These are phyloP conservation scores for Pygocentrus nattereri DNA, from an alignment of 2,797 vertebrate species.

Conservation along the genomic window DNA sequence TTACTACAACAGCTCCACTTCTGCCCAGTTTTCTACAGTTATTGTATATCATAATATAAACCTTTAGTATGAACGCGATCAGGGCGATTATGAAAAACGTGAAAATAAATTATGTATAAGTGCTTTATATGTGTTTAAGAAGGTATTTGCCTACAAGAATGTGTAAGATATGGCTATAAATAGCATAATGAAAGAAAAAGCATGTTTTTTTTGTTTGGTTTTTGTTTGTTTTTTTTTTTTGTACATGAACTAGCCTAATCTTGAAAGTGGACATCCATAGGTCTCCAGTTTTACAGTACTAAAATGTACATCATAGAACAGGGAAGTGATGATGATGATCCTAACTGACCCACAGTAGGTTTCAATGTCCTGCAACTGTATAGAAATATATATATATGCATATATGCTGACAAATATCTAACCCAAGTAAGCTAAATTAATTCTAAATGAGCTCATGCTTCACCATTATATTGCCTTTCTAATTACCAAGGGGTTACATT, in stretches of 20 bases:
- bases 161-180: constrained; percentile 80
- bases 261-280: constrained; percentile 48
- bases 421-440: constrained; percentile 64
- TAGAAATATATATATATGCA: constrained; percentile 50
- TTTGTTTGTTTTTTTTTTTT: neutral
- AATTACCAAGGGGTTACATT: constrained; percentile 73
- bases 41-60: constrained; percentile 56
- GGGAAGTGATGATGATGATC: constrained; percentile 22
- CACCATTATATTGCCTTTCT: constrained; percentile 66
- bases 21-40: constrained; percentile 74
- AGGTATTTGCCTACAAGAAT: constrained; percentile 66
- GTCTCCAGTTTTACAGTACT: constrained; percentile 55
- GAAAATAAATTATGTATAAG: constrained; percentile 76
- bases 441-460: constrained; percentile 65
- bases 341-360: constrained; percentile 30
- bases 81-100: constrained; percentile 70
- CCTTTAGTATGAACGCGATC: constrained; percentile 63
- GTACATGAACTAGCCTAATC: constrained; percentile 49
- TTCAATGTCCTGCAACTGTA: constrained; percentile 38
- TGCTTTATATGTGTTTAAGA: constrained; percentile 70
- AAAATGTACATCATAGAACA: constrained; percentile 44
- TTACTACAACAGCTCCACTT: constrained; percentile 83
- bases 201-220: constrained; percentile 22
- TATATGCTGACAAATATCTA: constrained; percentile 69
- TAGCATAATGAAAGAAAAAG: constrained; percentile 65